Percentiles rank a stretch among this genome's conserved stretches.
phyloP scores from a whole-genome alignment of 2,888 invertebrate genomes.

The Nephrotoma guestfalica region DNA sequence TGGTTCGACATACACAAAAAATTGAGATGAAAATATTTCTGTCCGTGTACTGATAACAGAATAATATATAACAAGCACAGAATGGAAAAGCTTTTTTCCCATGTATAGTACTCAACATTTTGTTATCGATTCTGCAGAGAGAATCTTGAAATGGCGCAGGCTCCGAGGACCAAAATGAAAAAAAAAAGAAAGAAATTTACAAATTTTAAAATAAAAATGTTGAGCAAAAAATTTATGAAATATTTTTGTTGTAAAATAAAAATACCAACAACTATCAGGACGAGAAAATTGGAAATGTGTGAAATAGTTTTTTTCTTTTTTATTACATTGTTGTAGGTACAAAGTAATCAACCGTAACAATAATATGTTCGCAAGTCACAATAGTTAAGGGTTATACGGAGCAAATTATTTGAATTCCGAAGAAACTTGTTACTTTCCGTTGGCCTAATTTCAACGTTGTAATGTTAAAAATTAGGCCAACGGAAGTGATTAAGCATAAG shows the following conservation, averaged over 20 bases:
- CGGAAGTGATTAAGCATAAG: too few relatives aligned
- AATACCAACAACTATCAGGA: neutral
- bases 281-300: neutral
- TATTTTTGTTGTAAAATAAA: neutral
- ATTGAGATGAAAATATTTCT: neutral
- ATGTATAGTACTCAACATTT: neutral
- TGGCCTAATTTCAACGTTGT: too few relatives aligned
- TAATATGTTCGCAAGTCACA: too few relatives aligned
- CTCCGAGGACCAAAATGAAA: neutral
- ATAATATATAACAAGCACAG: neutral
- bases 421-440: too few relatives aligned
- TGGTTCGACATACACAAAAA: neutral
- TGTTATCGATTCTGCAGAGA: neutral
- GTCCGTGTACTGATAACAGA: neutral
- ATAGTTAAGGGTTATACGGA: too few relatives aligned
- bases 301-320: neutral
- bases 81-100: neutral
- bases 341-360: neutral
- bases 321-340: neutral
- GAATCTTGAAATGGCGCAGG: neutral
- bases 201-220: neutral
- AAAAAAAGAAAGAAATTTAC: neutral
- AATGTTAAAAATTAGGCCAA: too few relatives aligned
- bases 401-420: too few relatives aligned
- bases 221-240: neutral